phyloP scores from a whole-genome alignment of 2,113 vertebrate genomes.

The Scalopus aquaticus region DNA sequence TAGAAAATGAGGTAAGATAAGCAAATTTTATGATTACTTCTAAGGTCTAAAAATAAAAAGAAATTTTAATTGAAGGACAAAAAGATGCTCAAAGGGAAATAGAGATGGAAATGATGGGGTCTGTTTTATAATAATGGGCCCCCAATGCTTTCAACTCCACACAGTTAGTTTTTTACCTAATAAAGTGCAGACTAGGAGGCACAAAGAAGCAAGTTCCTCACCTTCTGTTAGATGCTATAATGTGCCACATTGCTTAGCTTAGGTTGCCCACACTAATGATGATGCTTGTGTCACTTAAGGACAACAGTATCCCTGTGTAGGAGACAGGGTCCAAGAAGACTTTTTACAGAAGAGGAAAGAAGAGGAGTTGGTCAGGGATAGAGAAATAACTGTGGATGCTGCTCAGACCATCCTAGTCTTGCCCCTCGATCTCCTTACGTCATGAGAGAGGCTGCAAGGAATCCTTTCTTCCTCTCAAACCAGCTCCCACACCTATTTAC shows the following conservation, averaged over 20 bases:
- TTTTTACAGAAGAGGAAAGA: background rate
- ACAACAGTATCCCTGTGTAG: accelerated
- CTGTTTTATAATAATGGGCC: background rate
- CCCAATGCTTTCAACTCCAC: background rate
- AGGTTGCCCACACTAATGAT: background rate
- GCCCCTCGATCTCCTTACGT: background rate
- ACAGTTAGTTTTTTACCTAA: background rate
- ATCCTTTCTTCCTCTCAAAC: background rate
- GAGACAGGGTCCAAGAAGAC: background rate
- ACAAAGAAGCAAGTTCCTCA: background rate
- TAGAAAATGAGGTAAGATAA: background rate
- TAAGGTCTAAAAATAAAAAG: background rate
- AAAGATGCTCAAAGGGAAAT: background rate
- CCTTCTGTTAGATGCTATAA: background rate
- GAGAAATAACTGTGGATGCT: background rate
- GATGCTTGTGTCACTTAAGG: background rate
- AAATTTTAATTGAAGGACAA: background rate
- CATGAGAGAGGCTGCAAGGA: background rate
- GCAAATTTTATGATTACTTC: background rate
- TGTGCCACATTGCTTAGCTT: background rate
- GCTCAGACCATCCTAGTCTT: background rate
- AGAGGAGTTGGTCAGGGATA: background rate
- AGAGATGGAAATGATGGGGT: background rate
- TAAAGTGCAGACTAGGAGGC: background rate
- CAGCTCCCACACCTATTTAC: background rate